These are phyloP conservation scores for Porites lobata DNA, from an alignment of 92 coral and sea anemone species.

Conservation along the genomic window DNA sequence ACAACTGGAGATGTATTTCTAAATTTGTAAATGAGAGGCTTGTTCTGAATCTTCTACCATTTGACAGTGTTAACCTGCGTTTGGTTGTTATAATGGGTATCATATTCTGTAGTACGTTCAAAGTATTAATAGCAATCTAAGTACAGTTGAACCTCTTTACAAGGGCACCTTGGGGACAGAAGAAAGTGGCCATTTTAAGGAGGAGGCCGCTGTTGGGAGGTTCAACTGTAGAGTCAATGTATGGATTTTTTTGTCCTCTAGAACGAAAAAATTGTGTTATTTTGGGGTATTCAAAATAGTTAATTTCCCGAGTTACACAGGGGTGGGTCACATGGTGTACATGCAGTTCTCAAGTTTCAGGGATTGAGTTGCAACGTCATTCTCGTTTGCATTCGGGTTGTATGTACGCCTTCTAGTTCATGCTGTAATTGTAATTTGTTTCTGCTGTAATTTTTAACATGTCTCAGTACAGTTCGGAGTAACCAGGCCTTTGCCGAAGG, in stretches of 20 bases:
- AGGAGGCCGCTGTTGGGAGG: no score
- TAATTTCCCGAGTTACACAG: constrained; percentile 22
- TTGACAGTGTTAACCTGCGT: constrained; percentile 53
- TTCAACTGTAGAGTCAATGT: no score
- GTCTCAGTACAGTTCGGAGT: neutral
- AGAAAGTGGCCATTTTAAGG: no score
- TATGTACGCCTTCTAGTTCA: neutral
- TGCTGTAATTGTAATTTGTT: neutral
- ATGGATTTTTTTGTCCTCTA: no score
- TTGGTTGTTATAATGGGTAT: constrained; percentile 65
- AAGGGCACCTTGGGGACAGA: no score
- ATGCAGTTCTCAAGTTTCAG: constrained; percentile 10
- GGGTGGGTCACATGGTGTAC: neutral
- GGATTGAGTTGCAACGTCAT: neutral
- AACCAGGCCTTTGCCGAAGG: constrained; percentile 5
- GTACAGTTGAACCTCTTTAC: no score
- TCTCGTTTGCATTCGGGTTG: neutral
- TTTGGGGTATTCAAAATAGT: constrained; percentile 20
- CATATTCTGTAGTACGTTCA: neutral
- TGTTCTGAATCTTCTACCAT: constrained; percentile 52
- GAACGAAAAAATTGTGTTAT: neutral
- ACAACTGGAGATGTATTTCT: constrained; percentile 48
- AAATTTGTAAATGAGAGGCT: constrained; percentile 44
- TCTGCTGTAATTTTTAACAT: neutral
- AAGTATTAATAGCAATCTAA: no score